Base-by-base conservation (phyloP, 2,113 vertebrate genomes). In the Romanogobio albipinnatus region DNA sequence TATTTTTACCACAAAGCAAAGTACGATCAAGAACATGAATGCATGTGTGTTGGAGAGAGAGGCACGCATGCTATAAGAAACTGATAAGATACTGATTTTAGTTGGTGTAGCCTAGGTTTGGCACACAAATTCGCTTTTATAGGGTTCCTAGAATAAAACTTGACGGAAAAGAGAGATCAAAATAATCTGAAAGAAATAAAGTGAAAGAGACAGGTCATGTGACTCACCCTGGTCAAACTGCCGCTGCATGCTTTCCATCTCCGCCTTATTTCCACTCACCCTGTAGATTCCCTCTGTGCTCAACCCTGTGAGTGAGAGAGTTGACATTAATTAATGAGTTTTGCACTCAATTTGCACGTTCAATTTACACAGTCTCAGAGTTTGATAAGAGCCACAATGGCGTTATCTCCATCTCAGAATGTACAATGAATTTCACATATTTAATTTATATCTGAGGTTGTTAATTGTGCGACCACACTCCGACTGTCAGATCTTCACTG, bases 251-350 rank as follows among this genome's bases (percentile, higher is more conserved):
- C 95, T 96, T 87, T 99, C 98, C 96, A 99, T 99, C 91, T 99
- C 98, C 0, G 97, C 97, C 85, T 99, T 99, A 93, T 99, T 99
- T 1, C 98, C 98, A 3, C 98, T 96, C 73, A 99, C 98, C 10
- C 98, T 95, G 84, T 99, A 99, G 92, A 99, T 97, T 9, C 97
- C 98, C 84, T 99, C 98, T 0, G 97, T 98, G 91, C 91, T 96
- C 90, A 99, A 77, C 4, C 98, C 97, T 98, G 86, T 61, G 59
- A 70, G 62, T 58, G 36, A 81, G 13, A 84, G 24, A 75, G 56
- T 81, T 19, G 22, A 76, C 56, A 78, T 86, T 59, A 89, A 62
- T 33, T 83, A 24, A 51, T 64, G 4, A 87, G 56, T 47, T 59
- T 61, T 13, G 43, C 43, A 61, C 86, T 84, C 76, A n/a, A n/a